Evolutionary conservation across 2,888 invertebrate genomes (phyloP), one percentile per base, ranked within the genome.

Genomic region (Spodoptera picta): DNA sequence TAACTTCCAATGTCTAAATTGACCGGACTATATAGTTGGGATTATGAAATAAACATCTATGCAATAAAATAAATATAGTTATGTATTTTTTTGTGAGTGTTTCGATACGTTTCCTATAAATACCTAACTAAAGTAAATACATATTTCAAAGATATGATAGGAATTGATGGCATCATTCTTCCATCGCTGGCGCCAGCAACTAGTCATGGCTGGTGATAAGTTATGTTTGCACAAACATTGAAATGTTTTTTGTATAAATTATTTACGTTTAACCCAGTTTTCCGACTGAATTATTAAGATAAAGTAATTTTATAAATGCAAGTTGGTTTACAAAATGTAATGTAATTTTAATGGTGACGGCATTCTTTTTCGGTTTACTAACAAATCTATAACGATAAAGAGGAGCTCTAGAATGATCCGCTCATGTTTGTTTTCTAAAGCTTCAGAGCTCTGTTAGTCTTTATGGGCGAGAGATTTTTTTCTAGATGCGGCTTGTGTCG

Each of bases 181-280:
- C 52, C 44, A 63, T 56, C 43, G 60, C 54, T 70, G 80, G 80
- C 79, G 79, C 79, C 80, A 66, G 56, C 55, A 11, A 64, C 65
- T 55, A 60, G 59, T 67, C 53, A 61, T 73, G 54, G 47, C 47
- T 65, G 63, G 63, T 69, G 73, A 75, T 79, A 79, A 75, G 59
- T 75, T 63, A 73, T 79, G 64, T 79, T 73, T 65, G 65, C 31
- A 62, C 52, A 73, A 70, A 79, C 70, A 75, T 59, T 75, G 61
- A 73, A 79, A 51, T 58, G 47, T 64, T 70, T 70, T 75, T 65
- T 62, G 64, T 68, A 55, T 77, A 70, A 67, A 73, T 58, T 69
- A 75, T 79, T 73, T 77, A 73, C 69, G 57, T 70, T 75, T 42
- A 60, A 53, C 27, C 45, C 64, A 75, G 50, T 65, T 57, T 78